A percentile compares a stretch with the other conserved stretches of the same genome.
Conservation (phyloP, 2,113 vertebrate species). For the Daphoenositta chrysoptera region DNA sequence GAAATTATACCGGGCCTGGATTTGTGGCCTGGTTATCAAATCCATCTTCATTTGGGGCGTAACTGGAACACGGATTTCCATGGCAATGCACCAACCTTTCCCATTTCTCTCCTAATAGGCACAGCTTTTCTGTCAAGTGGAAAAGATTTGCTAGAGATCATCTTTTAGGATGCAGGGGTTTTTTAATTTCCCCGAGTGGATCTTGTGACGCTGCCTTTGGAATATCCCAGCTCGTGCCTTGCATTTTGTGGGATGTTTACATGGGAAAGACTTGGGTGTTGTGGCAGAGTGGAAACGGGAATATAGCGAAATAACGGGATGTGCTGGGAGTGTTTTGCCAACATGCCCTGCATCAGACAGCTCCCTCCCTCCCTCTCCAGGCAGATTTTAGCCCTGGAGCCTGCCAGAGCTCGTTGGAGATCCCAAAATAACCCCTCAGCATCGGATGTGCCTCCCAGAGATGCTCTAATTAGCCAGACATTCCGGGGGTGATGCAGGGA, state of each 20-base stretch:
- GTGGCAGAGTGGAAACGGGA: not conserved
- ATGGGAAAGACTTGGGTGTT: not conserved
- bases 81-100: not conserved
- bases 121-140: constrained; percentile 13
- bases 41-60: not conserved
- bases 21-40: not conserved
- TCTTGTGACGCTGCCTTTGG: not conserved
- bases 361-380: not conserved
- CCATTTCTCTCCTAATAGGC: constrained; percentile 11
- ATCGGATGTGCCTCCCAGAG: not conserved
- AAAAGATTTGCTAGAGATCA: constrained; percentile 2
- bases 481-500: not conserved
- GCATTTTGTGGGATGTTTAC: not conserved
- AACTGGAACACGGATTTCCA: not conserved
- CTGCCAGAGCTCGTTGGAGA: not conserved
- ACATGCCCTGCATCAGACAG: not conserved
- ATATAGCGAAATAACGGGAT: not conserved
- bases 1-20: not conserved
- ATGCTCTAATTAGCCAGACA: not conserved
- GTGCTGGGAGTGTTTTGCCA: not conserved
- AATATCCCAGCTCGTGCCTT: not conserved
- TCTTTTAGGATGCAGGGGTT: not conserved
- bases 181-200: not conserved
- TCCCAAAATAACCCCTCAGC: not conserved
- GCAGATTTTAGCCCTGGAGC: not conserved